A percentile compares a stretch with the other conserved stretches of the same genome.
Conservation (phyloP, 2,797 vertebrate species). For the Graptemys geographica region DNA sequence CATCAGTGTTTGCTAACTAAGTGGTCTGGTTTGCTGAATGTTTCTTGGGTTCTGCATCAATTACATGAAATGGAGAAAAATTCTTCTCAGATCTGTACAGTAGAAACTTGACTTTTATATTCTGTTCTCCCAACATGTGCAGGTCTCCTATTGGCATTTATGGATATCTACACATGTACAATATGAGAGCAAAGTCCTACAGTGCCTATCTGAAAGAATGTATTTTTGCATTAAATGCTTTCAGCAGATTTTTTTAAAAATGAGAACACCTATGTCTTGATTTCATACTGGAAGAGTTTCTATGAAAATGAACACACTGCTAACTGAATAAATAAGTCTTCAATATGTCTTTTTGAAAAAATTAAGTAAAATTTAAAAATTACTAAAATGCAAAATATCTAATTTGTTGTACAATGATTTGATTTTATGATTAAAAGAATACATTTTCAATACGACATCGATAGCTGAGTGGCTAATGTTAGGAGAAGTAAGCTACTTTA, state of each 20-base stretch:
- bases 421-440: not conserved
- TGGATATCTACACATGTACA: not conserved
- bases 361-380: no score
- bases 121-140: not conserved
- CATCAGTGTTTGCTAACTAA: not conserved
- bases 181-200: not conserved
- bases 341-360: not conserved
- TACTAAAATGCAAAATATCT: not conserved
- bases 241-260: not conserved
- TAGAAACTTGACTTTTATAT: rapidly evolving
- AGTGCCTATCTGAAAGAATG: not conserved
- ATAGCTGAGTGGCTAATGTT: not conserved
- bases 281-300: not conserved
- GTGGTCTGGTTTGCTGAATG: not conserved
- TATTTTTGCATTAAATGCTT: not conserved
- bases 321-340: not conserved
- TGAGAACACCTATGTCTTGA: not conserved
- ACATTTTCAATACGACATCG: not conserved
- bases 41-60: not conserved
- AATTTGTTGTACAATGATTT: rapidly evolving
- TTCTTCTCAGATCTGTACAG: not conserved
- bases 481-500: not conserved
- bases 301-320: not conserved
- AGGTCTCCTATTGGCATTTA: rapidly evolving
- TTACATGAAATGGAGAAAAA: rapidly evolving